Evolutionary conservation across 2,888 invertebrate genomes (phyloP), one percentile per base, ranked within the genome.

Genomic region (Tenodera sinensis): DNA sequence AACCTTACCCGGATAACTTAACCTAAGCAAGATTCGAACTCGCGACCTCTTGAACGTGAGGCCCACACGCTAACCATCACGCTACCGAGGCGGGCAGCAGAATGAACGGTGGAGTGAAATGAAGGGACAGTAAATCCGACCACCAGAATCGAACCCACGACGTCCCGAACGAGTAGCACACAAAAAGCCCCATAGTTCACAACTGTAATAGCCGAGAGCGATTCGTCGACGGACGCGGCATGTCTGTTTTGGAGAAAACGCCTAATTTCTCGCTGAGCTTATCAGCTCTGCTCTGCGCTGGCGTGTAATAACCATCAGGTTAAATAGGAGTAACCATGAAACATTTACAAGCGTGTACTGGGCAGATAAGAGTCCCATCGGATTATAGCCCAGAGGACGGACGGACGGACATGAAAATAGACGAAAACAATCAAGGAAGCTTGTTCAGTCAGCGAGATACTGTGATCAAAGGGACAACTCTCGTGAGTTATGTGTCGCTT

Each of bases 401-500:
- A 20, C 54, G 54, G 54, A 71, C 20, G 54, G 54, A 20, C 54
- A 71, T 71, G 54, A 34, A 84, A 84, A 34, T 42, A 27, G 34
- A 84, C 84, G 34, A 84, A 42, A n/a, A 30, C 84, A 84, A 42
- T 34, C 84, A 84, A 84, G 54, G 54, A 71, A 71, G 54, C 42
- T 34, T 84, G 84, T 34, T 84, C 42, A 25, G 30, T 34, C 42
- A 84, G 84, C 84, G 54, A 84, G 84, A 84, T 84, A 84, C 25
- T 28, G 34, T 9, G 20, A 71, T 71, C 54, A 84, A 9, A n/a
- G n/a, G 84, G 84, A 12, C 28, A 28, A 84, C n/a, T 30, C 30
- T n/a, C n/a, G 84, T 84, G 84, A 84, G 84, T 84, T 84, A 84
- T 84, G 84, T 84, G 84, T 84, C 84, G 84, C 84, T 84, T 84